Evolutionary conservation across 2,113 vertebrate genomes (phyloP).

Genomic region (Galeopterus variegatus): DNA sequence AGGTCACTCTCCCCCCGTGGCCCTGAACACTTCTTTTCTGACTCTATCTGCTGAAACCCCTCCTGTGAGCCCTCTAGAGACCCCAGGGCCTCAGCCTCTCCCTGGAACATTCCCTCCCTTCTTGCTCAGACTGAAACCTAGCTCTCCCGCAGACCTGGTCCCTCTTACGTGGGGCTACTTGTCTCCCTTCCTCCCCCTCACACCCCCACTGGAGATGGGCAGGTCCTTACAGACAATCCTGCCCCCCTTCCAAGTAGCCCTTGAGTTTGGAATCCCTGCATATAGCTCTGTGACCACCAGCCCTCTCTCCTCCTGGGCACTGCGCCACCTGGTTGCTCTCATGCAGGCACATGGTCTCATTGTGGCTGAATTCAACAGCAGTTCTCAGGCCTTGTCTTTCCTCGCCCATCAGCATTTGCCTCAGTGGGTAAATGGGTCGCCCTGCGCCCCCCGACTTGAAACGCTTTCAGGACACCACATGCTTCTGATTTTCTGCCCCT

Average conservation of each 20-base stretch:
- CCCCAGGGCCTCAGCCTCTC: background rate
- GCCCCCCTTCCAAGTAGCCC: background rate
- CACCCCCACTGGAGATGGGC: background rate
- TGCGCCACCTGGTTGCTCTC: background rate
- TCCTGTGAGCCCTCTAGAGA: background rate
- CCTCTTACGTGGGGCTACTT: background rate
- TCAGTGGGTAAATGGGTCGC: background rate
- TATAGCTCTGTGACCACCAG: background rate
- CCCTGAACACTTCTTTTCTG: background rate
- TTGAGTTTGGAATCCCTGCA: background rate
- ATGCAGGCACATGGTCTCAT: background rate
- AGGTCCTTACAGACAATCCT: background rate
- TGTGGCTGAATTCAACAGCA: background rate
- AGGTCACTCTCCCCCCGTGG: background rate
- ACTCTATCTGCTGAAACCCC: background rate
- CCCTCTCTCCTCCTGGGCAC: background rate
- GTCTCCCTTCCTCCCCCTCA: no score
- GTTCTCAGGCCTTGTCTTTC: background rate
- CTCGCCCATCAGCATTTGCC: background rate
- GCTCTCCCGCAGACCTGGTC: background rate
- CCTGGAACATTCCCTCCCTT: background rate
- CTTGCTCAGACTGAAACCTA: background rate
- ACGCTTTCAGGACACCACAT: background rate
- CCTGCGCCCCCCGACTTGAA: background rate
- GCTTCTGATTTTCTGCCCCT: constrained; percentile 85